These are phyloP conservation scores for Acanthaster planci DNA, from an alignment of 35 echinoderm and acorn worm genomes.

Conservation along the genomic window DNA sequence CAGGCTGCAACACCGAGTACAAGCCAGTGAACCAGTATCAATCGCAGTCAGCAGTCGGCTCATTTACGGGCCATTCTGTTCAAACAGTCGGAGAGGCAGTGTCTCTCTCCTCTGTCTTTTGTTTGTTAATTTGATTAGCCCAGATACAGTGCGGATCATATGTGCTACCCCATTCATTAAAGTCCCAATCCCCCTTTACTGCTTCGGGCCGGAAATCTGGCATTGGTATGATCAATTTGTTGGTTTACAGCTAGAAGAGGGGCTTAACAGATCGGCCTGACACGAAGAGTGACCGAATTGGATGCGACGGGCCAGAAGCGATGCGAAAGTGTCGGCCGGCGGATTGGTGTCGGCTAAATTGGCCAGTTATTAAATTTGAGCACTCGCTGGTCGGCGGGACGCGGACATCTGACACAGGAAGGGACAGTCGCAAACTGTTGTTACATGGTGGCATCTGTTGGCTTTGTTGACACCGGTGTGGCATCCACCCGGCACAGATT, in stretches of 20 bases:
- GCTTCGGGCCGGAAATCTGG: neutral
- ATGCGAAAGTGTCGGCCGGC: neutral
- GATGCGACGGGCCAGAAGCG: constrained; percentile 23
- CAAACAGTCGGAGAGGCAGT: too few relatives aligned
- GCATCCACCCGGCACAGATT: neutral
- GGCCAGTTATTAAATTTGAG: neutral
- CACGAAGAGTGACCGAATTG: neutral
- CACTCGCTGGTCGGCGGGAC: neutral
- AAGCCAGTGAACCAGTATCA: too few relatives aligned
- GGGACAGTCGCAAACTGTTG: neutral
- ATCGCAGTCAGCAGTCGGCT: too few relatives aligned
- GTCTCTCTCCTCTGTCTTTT: too few relatives aligned
- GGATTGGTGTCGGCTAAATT: neutral
- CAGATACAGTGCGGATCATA: neutral
- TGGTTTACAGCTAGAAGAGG: neutral
- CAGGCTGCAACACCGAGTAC: too few relatives aligned
- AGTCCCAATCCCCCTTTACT: neutral
- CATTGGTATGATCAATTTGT: constrained; percentile 13
- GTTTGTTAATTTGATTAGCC: constrained; percentile 20
- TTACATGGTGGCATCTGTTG: neutral
- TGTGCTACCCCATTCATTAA: constrained; percentile 2
- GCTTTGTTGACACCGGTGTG: neutral
- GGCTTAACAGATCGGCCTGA: neutral
- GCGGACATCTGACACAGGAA: neutral
- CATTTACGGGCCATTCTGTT: too few relatives aligned